Conservation (phyloP, 2,888 invertebrate species). For the Scaeva pyrastri region DNA sequence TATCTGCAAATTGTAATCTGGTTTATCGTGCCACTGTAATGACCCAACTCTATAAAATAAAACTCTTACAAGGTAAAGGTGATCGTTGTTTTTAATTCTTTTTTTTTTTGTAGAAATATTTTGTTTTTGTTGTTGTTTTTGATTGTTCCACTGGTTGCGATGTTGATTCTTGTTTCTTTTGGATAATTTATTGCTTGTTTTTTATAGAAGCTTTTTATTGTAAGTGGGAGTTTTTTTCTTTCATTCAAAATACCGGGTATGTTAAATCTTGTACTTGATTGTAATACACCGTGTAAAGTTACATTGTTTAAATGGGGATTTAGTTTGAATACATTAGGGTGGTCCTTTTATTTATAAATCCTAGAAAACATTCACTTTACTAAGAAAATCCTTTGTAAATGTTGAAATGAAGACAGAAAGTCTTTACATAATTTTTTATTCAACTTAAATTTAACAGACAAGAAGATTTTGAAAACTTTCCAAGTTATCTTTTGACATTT, state of each 20-base stretch:
- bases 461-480: too few relatives aligned
- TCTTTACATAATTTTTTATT: too few relatives aligned
- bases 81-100: constrained; percentile 46
- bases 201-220: background rate
- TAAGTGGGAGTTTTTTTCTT: background rate
- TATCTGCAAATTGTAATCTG: constrained; percentile 70
- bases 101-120: background rate
- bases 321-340: background rate
- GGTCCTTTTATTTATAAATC: too few relatives aligned
- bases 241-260: constrained; percentile 6
- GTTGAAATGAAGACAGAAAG: too few relatives aligned
- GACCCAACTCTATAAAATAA: constrained; percentile 68
- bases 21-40: constrained; percentile 72
- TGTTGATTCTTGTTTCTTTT: constrained; percentile 15
- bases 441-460: too few relatives aligned
- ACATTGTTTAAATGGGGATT: background rate
- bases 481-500: too few relatives aligned
- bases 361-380: too few relatives aligned
- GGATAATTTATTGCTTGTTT: constrained; percentile 32
- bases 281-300: background rate
- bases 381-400: too few relatives aligned
- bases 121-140: constrained; percentile 10
- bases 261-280: background rate
- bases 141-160: background rate
- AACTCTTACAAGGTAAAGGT: constrained; percentile 75